phyloP scores from a whole-genome alignment of 2,888 invertebrate species.

The Thysanoteuthis rhombus region DNA sequence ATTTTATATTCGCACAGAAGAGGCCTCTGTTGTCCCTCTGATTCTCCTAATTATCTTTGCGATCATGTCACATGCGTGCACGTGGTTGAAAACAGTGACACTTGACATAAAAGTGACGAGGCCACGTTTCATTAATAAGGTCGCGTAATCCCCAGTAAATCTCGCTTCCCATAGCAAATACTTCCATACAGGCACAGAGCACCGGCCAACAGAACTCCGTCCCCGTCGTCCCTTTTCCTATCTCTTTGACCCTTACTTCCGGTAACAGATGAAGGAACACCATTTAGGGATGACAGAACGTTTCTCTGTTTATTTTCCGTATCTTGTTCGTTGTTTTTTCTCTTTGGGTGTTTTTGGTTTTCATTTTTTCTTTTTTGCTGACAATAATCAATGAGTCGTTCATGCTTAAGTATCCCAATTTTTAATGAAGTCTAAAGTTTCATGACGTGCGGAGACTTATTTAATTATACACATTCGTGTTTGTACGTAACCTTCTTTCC shows the following conservation, averaged over 20 bases:
- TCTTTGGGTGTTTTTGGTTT: no score
- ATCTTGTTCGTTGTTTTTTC: not conserved
- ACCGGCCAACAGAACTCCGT: not conserved
- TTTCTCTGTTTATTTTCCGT: not conserved
- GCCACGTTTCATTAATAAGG: not conserved
- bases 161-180: not conserved
- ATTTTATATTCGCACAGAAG: not conserved
- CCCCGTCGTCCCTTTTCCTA: not conserved
- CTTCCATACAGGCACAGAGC: not conserved
- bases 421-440: not conserved
- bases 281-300: not conserved
- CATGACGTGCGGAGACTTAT: not conserved
- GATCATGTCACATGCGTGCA: not conserved
- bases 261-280: not conserved
- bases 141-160: not conserved
- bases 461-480: not conserved
- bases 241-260: not conserved
- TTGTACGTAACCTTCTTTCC: no score
- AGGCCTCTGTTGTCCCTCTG: not conserved
- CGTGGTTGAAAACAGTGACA: not conserved
- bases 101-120: not conserved
- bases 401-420: not conserved
- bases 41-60: not conserved
- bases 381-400: not conserved
- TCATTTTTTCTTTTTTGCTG: not conserved